Conservation (phyloP, 2,888 invertebrate genomes). For the Penaeus monodon region DNA sequence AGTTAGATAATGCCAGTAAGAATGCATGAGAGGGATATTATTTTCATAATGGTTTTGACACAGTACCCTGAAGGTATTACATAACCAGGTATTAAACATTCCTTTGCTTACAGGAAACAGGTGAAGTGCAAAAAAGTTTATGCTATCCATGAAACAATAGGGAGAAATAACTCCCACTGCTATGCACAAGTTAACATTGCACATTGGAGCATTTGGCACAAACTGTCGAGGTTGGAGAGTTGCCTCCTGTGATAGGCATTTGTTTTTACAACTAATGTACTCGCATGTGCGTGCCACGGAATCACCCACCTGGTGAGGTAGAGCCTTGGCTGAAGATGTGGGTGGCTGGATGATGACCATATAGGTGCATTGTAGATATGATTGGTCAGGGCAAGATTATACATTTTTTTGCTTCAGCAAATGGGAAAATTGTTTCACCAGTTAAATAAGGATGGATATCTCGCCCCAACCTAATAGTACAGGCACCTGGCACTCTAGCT, state of each 20-base stretch:
- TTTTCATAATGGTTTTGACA: slow-evolving; percentile 56
- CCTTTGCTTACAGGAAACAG: slow-evolving; percentile 54
- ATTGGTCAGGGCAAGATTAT: slow-evolving; percentile 11
- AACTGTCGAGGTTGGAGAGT: slow-evolving; percentile 60
- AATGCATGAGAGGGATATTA: slow-evolving; percentile 60
- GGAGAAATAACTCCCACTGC: slow-evolving; percentile 50
- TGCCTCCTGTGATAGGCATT: slow-evolving; percentile 63
- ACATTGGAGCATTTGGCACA: slow-evolving; percentile 62
- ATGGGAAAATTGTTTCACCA: not conserved
- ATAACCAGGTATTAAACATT: slow-evolving; percentile 57
- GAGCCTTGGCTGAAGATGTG: slow-evolving; percentile 48
- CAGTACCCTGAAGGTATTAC: slow-evolving; percentile 52
- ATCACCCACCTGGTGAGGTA: slow-evolving; percentile 57
- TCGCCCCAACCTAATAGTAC: slow-evolving; percentile 15
- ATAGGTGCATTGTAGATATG: no score
- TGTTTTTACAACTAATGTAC: slow-evolving; percentile 60
- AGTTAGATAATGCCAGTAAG: slow-evolving; percentile 53
- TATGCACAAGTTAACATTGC: slow-evolving; percentile 61
- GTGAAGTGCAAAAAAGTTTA: slow-evolving; percentile 53
- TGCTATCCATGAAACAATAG: slow-evolving; percentile 32
- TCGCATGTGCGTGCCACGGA: slow-evolving; percentile 62
- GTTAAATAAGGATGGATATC: slow-evolving; percentile 16
- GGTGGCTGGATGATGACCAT: slow-evolving; percentile 11
- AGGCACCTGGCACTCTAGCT: slow-evolving; percentile 20
- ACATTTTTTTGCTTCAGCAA: slow-evolving; percentile 4